phyloP scores from a whole-genome alignment of 2,113 vertebrate species.

The Dendrocopos noguchii region DNA sequence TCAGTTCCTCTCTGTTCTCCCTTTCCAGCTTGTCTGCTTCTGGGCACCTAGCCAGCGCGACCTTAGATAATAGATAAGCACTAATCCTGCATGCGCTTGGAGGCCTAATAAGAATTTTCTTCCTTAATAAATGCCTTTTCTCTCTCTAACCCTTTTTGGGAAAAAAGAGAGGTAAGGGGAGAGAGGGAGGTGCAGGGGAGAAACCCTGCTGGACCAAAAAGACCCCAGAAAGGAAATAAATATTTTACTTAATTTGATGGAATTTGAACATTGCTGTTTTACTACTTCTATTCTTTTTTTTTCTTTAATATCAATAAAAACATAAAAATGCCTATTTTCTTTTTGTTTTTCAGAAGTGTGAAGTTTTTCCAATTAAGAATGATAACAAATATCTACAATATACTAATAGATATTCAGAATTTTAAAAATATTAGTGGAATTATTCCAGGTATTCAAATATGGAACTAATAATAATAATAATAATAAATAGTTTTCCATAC shows the following conservation, averaged over 20 bases:
- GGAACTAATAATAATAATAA: neutral
- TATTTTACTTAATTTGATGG: neutral
- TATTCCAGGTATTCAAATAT: neutral
- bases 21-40: too few species aligned
- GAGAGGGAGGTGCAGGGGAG: too few species aligned
- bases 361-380: neutral
- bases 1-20: too few species aligned
- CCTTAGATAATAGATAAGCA: too few species aligned
- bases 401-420: accelerated
- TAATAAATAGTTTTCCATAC: neutral
- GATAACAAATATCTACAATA: neutral
- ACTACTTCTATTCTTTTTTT: neutral
- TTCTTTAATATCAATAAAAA: neutral
- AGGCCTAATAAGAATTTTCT: too few species aligned
- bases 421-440: neutral
- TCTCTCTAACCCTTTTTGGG: too few species aligned
- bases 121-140: too few species aligned
- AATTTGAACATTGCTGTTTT: neutral
- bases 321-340: neutral
- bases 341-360: neutral
- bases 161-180: too few species aligned
- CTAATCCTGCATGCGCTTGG: too few species aligned
- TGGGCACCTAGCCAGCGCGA: too few species aligned
- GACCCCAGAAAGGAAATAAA: neutral
- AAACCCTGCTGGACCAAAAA: too few species aligned